Conservation (phyloP, 2,888 invertebrate species). For the Eupithecia tripunctaria region DNA sequence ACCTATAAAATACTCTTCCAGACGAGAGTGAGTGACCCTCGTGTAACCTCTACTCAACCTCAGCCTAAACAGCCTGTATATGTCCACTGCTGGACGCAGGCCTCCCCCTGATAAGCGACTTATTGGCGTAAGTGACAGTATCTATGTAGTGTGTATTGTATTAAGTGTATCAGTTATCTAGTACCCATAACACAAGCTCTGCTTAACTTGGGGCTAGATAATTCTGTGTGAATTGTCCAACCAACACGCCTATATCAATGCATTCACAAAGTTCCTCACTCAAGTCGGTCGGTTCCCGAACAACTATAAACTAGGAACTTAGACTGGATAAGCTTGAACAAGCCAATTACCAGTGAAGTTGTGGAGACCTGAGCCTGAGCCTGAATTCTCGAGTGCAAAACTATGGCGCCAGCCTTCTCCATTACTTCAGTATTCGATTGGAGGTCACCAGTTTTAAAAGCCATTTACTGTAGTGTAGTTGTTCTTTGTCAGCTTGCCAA, state of each 20-base stretch:
- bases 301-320: not conserved
- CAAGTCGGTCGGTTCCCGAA: not conserved
- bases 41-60: too few relatives aligned
- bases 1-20: too few relatives aligned
- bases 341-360: conserved; percentile 1
- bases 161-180: too few relatives aligned
- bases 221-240: not conserved
- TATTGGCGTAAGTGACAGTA: too few relatives aligned
- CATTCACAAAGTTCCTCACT: not conserved
- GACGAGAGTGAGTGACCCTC: too few relatives aligned
- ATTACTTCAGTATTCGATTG: not conserved
- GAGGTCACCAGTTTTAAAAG: not conserved
- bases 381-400: not conserved
- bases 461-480: not conserved
- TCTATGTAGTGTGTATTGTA: too few relatives aligned
- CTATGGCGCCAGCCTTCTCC: not conserved
- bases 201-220: too few relatives aligned
- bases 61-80: too few relatives aligned
- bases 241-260: not conserved
- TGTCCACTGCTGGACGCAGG: too few relatives aligned
- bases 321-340: not conserved
- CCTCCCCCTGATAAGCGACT: too few relatives aligned
- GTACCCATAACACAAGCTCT: too few relatives aligned
- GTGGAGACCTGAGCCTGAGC: not conserved
- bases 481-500: not conserved